Base-by-base conservation (phyloP, 2,113 vertebrate genomes). In the Sciurus niger region DNA sequence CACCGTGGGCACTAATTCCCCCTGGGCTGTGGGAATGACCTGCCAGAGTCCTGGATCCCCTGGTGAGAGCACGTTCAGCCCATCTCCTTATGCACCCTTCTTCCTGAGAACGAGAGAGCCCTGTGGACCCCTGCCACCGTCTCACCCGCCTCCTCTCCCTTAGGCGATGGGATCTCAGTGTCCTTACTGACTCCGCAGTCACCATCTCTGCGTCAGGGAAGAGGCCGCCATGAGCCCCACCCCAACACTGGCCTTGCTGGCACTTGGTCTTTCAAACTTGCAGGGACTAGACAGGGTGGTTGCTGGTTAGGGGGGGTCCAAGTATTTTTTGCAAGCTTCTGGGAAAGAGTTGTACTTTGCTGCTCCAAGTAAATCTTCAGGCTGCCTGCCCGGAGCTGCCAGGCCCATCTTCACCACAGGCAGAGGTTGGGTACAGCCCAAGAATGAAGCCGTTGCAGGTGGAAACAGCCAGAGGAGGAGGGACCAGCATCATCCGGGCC, bases 31-130 rank as follows among this genome's bases (percentile, higher is more conserved):
- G 3, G 60, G 18, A 9, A 12, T 2, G 9, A 5, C 1, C 7
- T 0, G 10, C 43, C 43, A 1, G 70, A 10, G 34, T 10, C 16
- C 4, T 1, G 55, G 14, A 4, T 1, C 3, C 48, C 8, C 7
- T 17, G 7, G 1, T 0, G 4, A n/a, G 2, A 4, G 0, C 1
- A 0, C 8, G 4, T 70, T 32, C 30, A 28, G 51, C 1, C 8
- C 12, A 0, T 0, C 4, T 4, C 48, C 46, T 51, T 16, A 24
- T 2, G 7, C 7, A 53, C 3, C 24, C 34, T 67, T 51, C 1
- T n/a, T n/a, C 60, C 40, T 4, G 32, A 13, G n/a, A 12, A 22
- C 18, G 55, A 8, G 55, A 58, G 55, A 22, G 55, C 55, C 60
- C 25, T 3, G 24, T 1, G 24, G 60, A 63, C 60, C 60, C 60